A percentile compares a stretch with the other conserved stretches of the same genome.
Evolutionary conservation across 2,113 vertebrate genomes (phyloP).

Genomic region (Nothocercus nigrocapillus): DNA sequence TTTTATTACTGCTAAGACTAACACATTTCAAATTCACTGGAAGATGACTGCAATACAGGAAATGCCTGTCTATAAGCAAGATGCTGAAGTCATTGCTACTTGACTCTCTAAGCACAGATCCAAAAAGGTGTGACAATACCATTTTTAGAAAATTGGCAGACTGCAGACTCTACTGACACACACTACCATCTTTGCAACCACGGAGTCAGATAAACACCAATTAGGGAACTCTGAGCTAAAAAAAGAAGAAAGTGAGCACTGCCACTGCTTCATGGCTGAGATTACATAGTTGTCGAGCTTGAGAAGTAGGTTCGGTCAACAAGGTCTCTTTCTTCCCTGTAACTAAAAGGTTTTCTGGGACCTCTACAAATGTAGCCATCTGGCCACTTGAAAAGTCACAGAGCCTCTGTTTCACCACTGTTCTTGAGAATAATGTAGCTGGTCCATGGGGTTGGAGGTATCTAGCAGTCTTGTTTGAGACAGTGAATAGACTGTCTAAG

Average conservation of each 20-base stretch:
- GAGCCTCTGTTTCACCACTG: neutral
- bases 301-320: neutral
- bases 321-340: neutral
- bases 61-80: accelerated
- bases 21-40: neutral
- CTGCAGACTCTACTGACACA: neutral
- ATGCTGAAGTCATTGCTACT: neutral
- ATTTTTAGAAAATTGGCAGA: neutral
- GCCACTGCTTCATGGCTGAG: accelerated
- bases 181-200: neutral
- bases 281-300: neutral
- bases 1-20: neutral
- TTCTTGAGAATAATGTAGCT: neutral
- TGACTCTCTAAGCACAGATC: neutral
- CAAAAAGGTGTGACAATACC: neutral
- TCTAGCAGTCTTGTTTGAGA: neutral
- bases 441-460: neutral
- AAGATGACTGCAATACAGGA: neutral
- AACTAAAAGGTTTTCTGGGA: neutral
- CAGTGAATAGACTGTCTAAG: neutral
- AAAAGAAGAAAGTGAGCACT: neutral
- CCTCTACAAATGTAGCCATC: neutral
- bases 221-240: neutral
- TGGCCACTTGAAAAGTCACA: neutral
- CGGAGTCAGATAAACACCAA: neutral